Evolutionary conservation across 2,113 vertebrate species (phyloP).

Genomic region (Tichodroma muraria): DNA sequence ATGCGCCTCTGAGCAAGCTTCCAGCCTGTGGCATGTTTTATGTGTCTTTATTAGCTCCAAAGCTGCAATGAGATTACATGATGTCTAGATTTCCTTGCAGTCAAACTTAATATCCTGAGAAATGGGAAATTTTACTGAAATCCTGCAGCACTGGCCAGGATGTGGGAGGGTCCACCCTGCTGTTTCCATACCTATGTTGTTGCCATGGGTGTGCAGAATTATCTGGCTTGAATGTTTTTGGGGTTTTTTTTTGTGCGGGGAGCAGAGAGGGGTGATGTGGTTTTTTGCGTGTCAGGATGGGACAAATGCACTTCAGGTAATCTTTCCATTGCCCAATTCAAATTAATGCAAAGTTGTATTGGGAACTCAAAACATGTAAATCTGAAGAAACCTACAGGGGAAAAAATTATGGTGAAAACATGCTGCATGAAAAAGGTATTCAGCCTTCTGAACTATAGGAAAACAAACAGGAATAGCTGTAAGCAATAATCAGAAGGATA

Average conservation of each 20-base stretch:
- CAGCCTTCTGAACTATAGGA: neutral
- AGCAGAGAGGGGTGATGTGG: neutral
- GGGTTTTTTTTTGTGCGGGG: rapidly evolving
- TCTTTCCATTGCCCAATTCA: neutral
- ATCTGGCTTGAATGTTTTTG: neutral
- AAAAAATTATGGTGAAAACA: neutral
- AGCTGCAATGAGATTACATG: conserved; percentile 56
- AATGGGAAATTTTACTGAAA: conserved; percentile 57
- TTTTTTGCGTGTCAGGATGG: neutral
- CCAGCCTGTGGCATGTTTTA: conserved; percentile 24
- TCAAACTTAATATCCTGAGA: conserved; percentile 68
- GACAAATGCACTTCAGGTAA: neutral
- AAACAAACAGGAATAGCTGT: neutral
- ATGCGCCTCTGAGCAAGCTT: neutral
- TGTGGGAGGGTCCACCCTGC: neutral
- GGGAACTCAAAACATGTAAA: neutral
- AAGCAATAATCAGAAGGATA: neutral
- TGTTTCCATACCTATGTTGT: neutral
- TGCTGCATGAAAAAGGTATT: neutral
- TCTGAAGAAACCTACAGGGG: neutral
- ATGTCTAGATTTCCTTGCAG: conserved; percentile 66
- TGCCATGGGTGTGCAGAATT: neutral
- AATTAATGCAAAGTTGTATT: neutral
- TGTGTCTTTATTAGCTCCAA: conserved; percentile 50
- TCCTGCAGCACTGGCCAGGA: neutral